Evolutionary conservation across 2,113 vertebrate genomes (phyloP), one percentile per base, ranked within the genome.

Genomic region (Henicopernis longicauda): DNA sequence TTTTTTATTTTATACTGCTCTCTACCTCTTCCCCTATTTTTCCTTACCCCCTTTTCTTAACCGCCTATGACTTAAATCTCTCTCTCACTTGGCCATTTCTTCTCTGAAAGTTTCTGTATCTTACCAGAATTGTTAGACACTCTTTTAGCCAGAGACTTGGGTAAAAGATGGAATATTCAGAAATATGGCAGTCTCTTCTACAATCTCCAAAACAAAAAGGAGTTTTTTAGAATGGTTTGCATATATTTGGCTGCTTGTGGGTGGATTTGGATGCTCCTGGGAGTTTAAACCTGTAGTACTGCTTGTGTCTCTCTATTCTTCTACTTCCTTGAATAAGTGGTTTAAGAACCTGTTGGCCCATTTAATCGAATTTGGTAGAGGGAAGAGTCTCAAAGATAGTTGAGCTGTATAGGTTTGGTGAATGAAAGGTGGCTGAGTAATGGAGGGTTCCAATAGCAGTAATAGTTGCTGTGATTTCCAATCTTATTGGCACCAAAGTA

Each of bases 271-370:
- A 40, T 87, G 66, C 84, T 87, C 17, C 54, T 93, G 49, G 74
- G 73, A 71, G 23, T 90, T 95, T 85, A 96, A 96, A 94, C 94
- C 78, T 94, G 89, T 93, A 91, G 61, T 87, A 58, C 90, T 87
- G 58, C 90, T 85, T 93, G 26, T 76, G 40, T 81, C 8, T 82
- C 27, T 94, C 59, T 84, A 11, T 66, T 71, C 62, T 76, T 82
- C 32, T 72, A 44, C 82, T 94, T 96, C 86, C 82, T 91, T 62
- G 57, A 95, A 86, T 78, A 45, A 72, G 36, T 92, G 80, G 83
- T 94, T 80, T 80, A 80, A 77, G 44, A 93, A 82, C 74, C 58
- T 77, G 62, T 82, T 96, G 54, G 66, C 34, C 50, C 77, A 4
- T 82, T 89, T 77, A 76, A 40, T 65, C 2, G 3, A 67, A 65